Evolutionary conservation across 1,140 invertebrate genomes (phyloP).

Genomic region (Paraescarpia echinospica): DNA sequence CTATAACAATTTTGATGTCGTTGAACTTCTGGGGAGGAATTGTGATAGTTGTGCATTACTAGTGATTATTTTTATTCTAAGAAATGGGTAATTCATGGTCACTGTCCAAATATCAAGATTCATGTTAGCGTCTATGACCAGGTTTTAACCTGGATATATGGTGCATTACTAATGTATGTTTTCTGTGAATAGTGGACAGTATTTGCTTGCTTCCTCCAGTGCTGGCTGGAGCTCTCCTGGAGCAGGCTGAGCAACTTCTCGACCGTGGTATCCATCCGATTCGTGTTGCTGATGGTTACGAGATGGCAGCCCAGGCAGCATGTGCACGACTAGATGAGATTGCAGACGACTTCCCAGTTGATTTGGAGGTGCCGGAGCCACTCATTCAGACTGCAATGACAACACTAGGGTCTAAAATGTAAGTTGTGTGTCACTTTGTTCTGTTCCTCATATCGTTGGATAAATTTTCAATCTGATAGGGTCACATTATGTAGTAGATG

Average conservation of each 20-base stretch:
- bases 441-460: background rate
- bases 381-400: conserved; percentile 96
- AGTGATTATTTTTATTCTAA: background rate
- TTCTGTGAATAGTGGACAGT: background rate
- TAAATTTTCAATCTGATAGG: too few species aligned
- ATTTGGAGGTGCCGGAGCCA: conserved; percentile 77
- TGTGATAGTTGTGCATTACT: background rate
- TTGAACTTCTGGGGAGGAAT: too few species aligned
- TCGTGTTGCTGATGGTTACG: conserved; percentile 97
- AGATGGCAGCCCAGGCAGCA: conserved; percentile 91
- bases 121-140: too few species aligned
- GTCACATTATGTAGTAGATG: too few species aligned
- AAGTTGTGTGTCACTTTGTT: conserved; percentile 40
- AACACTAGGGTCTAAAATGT: conserved; percentile 98
- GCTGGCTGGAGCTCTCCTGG: conserved; percentile 86
- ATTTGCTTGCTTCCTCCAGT: conserved; percentile 57
- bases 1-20: too few species aligned
- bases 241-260: conserved; percentile 89
- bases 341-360: conserved; percentile 85
- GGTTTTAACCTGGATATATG: too few species aligned
- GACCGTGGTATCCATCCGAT: conserved; percentile 99
- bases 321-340: conserved; percentile 85
- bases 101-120: too few species aligned
- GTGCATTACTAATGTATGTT: background rate
- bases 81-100: background rate